phyloP scores from a whole-genome alignment of 2,797 vertebrate genomes.

The Acrossocheilus wenchowensis region DNA sequence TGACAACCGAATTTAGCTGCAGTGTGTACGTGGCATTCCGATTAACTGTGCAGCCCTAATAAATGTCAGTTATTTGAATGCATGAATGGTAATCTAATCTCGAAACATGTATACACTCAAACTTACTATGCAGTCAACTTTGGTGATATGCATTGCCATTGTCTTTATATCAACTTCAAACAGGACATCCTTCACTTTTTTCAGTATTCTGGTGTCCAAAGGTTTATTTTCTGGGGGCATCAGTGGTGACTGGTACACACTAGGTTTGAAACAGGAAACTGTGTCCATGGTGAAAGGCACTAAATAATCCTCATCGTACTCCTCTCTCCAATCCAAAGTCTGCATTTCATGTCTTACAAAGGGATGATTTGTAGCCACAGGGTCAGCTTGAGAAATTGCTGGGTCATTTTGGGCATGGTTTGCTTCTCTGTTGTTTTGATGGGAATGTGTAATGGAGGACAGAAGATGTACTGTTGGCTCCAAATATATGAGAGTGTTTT shows the following conservation, averaged over 20 bases:
- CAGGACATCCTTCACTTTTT: constrained; percentile 90
- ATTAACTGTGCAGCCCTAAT: too few relatives aligned
- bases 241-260: constrained; percentile 82
- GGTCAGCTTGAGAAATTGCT: constrained; percentile 65
- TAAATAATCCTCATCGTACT: constrained; percentile 74
- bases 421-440: constrained; percentile 57
- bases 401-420: constrained; percentile 67
- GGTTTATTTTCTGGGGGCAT: constrained; percentile 90
- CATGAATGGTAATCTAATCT: neutral
- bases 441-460: constrained; percentile 76
- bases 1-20: too few relatives aligned
- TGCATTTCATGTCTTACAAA: constrained; percentile 74
- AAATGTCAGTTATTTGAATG: neutral
- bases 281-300: constrained; percentile 81
- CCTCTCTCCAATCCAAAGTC: constrained; percentile 65
- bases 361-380: constrained; percentile 82
- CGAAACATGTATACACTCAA: neutral
- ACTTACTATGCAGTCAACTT: constrained; percentile 89
- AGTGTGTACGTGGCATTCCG: too few relatives aligned
- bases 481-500: constrained; percentile 54
- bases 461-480: constrained; percentile 62
- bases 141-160: constrained; percentile 89
- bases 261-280: constrained; percentile 83
- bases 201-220: constrained; percentile 87
- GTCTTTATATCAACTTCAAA: constrained; percentile 84